A percentile compares a stretch with the other conserved stretches of the same genome.
These are phyloP conservation scores for Cheilosia pagana DNA, from an alignment of 2,888 invertebrate species.

Conservation along the genomic window DNA sequence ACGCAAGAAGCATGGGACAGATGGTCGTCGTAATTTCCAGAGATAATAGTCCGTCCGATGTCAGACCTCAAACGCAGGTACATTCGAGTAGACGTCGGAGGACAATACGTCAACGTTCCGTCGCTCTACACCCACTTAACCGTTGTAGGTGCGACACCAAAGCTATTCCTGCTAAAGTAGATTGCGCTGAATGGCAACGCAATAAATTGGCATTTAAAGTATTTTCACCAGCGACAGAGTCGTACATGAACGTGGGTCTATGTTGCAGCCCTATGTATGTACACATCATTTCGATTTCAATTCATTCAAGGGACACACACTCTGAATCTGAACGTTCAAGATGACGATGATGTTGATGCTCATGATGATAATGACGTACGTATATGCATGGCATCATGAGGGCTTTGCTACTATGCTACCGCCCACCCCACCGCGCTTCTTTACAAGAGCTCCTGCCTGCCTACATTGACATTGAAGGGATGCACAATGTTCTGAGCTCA, in stretches of 20 bases:
- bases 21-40: no score
- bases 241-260: conserved; percentile 65
- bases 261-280: conserved; percentile 44
- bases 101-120: conserved; percentile 1
- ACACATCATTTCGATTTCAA: conserved; percentile 72
- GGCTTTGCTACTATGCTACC: conserved; percentile 36
- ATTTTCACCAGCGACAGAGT: conserved; percentile 55
- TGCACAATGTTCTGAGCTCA: conserved; percentile 75
- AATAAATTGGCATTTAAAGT: conserved; percentile 74
- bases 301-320: conserved; percentile 66
- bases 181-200: conserved; percentile 57
- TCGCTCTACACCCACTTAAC: not conserved
- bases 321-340: conserved; percentile 46
- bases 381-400: conserved; percentile 39
- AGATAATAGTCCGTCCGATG: no score
- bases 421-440: conserved; percentile 29
- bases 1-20: no score
- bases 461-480: conserved; percentile 75
- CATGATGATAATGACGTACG: conserved; percentile 60
- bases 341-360: conserved; percentile 68
- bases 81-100: not conserved
- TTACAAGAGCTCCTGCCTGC: conserved; percentile 50
- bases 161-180: not conserved
- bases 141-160: not conserved
- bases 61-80: not conserved